Percentiles rank a stretch among this genome's conserved stretches.
Evolutionary conservation across 1,140 invertebrate species (phyloP).

Genomic region (Temnothorax longispinosus): DNA sequence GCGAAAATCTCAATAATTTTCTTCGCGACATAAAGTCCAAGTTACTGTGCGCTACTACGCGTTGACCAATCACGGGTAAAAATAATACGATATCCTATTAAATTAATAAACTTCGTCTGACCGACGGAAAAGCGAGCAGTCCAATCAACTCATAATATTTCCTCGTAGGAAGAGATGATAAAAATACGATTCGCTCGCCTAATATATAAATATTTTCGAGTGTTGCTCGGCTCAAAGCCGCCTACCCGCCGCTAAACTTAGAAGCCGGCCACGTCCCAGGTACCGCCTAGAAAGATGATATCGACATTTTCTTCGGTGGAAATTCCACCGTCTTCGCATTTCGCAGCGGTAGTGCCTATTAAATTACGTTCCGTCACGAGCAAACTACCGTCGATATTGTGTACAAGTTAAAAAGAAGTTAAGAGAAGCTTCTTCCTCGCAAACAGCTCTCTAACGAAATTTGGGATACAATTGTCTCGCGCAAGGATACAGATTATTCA

Average conservation of each 20-base stretch:
- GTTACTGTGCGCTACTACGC: not conserved
- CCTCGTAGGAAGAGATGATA: constrained; percentile 70
- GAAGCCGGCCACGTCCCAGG: constrained; percentile 82
- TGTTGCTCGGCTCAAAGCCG: constrained; percentile 80
- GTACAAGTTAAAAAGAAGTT: constrained; percentile 1
- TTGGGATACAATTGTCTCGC: not conserved
- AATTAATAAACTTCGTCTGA: not conserved
- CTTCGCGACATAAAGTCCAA: not conserved
- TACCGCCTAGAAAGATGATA: constrained; percentile 79
- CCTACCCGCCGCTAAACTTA: constrained; percentile 84
- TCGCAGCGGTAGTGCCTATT: not conserved
- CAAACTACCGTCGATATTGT: not conserved
- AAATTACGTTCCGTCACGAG: constrained; percentile 9
- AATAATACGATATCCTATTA: not conserved
- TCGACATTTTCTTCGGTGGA: constrained; percentile 80
- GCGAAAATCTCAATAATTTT: not conserved
- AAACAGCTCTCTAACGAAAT: constrained; percentile 16
- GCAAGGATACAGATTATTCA: not conserved
- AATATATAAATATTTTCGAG: constrained; percentile 84
- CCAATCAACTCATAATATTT: constrained; percentile 39
- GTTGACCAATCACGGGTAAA: not conserved
- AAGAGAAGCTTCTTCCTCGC: not conserved
- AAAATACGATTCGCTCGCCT: constrained; percentile 81
- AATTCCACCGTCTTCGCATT: constrained; percentile 35
- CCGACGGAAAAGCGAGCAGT: not conserved